These are phyloP conservation scores for Aeoliscus strigatus DNA, from an alignment of 2,797 vertebrate genomes.

Conservation along the genomic window DNA sequence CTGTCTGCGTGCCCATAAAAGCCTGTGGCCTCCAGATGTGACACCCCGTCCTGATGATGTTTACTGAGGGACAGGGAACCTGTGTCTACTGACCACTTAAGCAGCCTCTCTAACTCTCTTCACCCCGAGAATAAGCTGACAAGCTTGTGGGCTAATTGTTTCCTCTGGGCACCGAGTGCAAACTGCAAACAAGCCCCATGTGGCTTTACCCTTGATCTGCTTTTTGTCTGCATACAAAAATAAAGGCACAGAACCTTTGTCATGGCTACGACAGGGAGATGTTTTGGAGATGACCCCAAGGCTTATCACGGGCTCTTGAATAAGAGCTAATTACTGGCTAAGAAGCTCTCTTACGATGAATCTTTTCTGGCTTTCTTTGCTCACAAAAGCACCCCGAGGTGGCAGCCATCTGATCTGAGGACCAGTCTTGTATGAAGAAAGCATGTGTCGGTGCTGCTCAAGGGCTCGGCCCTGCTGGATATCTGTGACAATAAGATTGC, in stretches of 20 bases:
- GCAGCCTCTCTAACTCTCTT: constrained; percentile 45
- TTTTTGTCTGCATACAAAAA: constrained; percentile 53
- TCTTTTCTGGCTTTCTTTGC: constrained; percentile 31
- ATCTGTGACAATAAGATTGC: constrained; percentile 34
- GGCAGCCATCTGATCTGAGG: constrained; percentile 49
- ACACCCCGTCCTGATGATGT: constrained; percentile 42
- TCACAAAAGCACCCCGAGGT: constrained; percentile 54
- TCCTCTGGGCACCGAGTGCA: constrained; percentile 57
- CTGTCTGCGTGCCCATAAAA: constrained; percentile 17
- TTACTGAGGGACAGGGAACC: constrained; percentile 52
- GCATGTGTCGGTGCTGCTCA: constrained; percentile 20
- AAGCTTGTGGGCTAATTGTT: constrained; percentile 59
- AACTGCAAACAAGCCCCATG: constrained; percentile 61
- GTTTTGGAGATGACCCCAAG: constrained; percentile 55
- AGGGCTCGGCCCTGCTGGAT: constrained; percentile 24
- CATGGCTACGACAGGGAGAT: constrained; percentile 37
- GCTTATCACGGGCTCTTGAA: constrained; percentile 46
- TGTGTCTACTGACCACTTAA: constrained; percentile 44
- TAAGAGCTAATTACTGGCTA: constrained; percentile 57
- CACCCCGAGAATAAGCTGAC: constrained; percentile 44
- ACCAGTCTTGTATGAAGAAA: constrained; percentile 26
- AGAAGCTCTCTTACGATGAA: constrained; percentile 31
- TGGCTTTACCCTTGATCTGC: constrained; percentile 53
- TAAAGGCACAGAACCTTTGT: constrained; percentile 40
- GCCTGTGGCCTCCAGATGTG: constrained; percentile 35